Percentiles rank a stretch among this genome's conserved stretches.
These are phyloP conservation scores for Cnemophilus loriae DNA, from an alignment of 2,113 vertebrate species.

Conservation along the genomic window DNA sequence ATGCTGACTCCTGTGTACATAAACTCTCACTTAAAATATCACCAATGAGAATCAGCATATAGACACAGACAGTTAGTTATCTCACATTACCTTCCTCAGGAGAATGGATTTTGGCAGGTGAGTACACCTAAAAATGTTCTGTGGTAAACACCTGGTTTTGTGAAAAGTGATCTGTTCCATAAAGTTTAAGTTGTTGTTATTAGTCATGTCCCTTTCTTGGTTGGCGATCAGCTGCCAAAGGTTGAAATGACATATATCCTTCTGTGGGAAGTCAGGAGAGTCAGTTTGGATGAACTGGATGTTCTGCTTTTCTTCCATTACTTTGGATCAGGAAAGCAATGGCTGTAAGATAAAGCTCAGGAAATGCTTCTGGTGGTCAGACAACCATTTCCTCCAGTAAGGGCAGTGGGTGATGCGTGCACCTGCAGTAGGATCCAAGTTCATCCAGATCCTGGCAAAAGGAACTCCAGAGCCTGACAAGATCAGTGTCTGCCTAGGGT, in stretches of 20 bases:
- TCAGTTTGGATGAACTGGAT: background rate
- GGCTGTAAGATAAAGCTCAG: background rate
- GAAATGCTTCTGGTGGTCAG: background rate
- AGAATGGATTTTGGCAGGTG: background rate
- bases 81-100: background rate
- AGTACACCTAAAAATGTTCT: background rate
- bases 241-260: background rate
- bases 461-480: background rate
- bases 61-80: background rate
- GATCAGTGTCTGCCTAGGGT: background rate
- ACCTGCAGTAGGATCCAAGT: background rate
- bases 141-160: background rate
- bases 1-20: background rate
- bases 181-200: background rate
- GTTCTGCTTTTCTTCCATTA: background rate
- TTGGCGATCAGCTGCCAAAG: background rate
- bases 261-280: background rate
- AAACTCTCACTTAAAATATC: background rate
- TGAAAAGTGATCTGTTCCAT: background rate
- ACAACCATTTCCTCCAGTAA: background rate
- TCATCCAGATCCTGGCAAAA: background rate
- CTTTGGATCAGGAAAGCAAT: background rate
- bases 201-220: background rate
- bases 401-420: rapidly evolving
- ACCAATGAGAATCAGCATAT: background rate